Percentiles rank a stretch among this genome's conserved stretches.
phyloP scores from a whole-genome alignment of 2,888 invertebrate species.

The Sminthurides aquaticus region DNA sequence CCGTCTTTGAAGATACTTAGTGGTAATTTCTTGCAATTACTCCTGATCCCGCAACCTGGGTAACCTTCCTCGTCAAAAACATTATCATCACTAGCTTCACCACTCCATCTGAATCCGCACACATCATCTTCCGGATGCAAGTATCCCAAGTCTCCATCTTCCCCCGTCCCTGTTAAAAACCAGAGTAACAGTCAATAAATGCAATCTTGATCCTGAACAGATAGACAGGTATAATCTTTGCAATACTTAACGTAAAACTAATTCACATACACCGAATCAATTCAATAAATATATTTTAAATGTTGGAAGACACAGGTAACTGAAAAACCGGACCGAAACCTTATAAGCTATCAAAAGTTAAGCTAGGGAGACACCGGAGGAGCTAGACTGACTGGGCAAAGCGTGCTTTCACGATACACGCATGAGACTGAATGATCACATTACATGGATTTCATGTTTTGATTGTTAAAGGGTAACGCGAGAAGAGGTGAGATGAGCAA shows the following conservation, averaged over 20 bases:
- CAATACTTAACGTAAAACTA: too few species aligned
- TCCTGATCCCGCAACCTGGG: not conserved
- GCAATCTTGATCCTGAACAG: too few species aligned
- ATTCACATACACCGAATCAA: too few species aligned
- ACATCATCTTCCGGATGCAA: not conserved
- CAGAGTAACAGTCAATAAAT: too few species aligned
- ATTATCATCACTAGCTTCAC: slow-evolving; percentile 2
- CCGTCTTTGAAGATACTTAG: slow-evolving; percentile 17
- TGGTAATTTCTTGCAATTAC: slow-evolving; percentile 17
- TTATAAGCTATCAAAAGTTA: too few species aligned
- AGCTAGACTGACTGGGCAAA: too few species aligned
- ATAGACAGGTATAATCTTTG: too few species aligned
- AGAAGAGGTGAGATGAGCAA: not conserved
- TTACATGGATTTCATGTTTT: not conserved
- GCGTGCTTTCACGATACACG: not conserved
- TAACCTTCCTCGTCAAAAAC: not conserved
- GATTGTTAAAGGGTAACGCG: not conserved
- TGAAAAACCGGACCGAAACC: too few species aligned
- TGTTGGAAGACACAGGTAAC: too few species aligned
- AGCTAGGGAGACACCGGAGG: too few species aligned
- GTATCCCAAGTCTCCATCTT: not conserved
- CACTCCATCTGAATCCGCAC: not conserved
- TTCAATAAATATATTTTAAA: too few species aligned
- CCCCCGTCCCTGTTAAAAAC: too few species aligned
- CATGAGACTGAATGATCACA: not conserved